Base-by-base conservation (phyloP, 2,797 vertebrate species). In the Crenichthys baileyi region DNA sequence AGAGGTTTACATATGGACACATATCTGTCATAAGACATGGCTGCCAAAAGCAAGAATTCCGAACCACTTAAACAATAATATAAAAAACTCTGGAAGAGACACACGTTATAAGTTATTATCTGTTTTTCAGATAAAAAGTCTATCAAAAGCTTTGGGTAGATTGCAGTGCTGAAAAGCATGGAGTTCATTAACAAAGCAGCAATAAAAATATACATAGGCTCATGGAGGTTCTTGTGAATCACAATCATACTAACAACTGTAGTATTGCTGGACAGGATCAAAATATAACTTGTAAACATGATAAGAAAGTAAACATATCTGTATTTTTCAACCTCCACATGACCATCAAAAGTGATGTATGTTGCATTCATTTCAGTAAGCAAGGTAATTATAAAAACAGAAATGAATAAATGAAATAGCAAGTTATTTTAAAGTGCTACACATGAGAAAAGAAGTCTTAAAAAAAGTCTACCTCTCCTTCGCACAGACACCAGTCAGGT, bases 91-190 rank as follows among this genome's bases (percentile, higher is more conserved):
- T 36, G n/a, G 16, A 24, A 24, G 36, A 67, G 31, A 39, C 63
- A 67, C 20, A 16, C 8, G 3, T 67, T 7, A 5, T 67, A 41
- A 11, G 36, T 41, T 36, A 67, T 20, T 1, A 24, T 41, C 31
- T 67, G 63, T 8, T 67, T 41, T 20, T 67, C 63, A 12, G 63
- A 67, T 41, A 67, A 24, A 7, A 67, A 41, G 63, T 67, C 63
- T 24, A 41, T 67, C 63, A 67, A 24, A 67, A 67, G 63, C 63
- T 67, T 67, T 7, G 63, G 63, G 36, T 67, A 67, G 36, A 67
- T 16, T 0, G 36, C 39, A 41, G 63, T 22, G 5, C 63, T 41
- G 20, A 67, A 67, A 24, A 67, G 36, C 9, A 67, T 67, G 1
- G 63, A 67, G 20, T 67, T 67, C 1, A 67, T 12, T 20, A 41